Conservation (phyloP, 1,140 invertebrate genomes). For the Procambarus virginalis region DNA sequence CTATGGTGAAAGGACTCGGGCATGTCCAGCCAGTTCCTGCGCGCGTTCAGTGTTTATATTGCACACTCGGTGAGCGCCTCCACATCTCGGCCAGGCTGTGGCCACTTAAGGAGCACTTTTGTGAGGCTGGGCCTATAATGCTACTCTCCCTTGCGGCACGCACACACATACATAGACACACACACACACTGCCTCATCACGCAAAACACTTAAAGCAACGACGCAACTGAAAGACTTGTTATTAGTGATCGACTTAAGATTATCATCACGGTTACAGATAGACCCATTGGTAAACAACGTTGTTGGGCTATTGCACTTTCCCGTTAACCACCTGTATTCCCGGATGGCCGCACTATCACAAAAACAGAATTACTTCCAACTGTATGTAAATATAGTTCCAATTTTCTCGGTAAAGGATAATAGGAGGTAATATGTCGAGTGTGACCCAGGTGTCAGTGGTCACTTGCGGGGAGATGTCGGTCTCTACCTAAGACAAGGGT, state of each 20-base stretch:
- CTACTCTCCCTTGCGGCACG: not conserved
- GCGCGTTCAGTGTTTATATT: too few relatives aligned
- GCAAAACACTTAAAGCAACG: not conserved
- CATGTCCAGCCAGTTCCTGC: not conserved
- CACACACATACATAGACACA: not conserved
- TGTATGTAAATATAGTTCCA: not conserved
- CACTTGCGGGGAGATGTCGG: too few relatives aligned
- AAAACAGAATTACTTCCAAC: not conserved
- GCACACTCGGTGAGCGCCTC: not conserved
- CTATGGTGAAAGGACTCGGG: not conserved
- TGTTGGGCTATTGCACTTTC: not conserved
- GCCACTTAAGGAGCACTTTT: not conserved
- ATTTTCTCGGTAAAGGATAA: too few relatives aligned
- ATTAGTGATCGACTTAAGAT: not conserved
- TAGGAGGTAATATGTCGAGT: too few relatives aligned
- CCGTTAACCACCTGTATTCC: not conserved
- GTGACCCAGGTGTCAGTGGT: too few relatives aligned
- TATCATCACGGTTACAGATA: not conserved
- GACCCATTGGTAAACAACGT: not conserved
- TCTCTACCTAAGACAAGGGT: too few relatives aligned
- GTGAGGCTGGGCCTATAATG: not conserved
- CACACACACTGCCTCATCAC: not conserved
- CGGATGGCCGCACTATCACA: not conserved
- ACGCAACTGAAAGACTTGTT: not conserved
- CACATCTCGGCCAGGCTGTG: not conserved